Base-by-base conservation (phyloP, 2,888 invertebrate genomes). In the Coecobrya sp. region DNA sequence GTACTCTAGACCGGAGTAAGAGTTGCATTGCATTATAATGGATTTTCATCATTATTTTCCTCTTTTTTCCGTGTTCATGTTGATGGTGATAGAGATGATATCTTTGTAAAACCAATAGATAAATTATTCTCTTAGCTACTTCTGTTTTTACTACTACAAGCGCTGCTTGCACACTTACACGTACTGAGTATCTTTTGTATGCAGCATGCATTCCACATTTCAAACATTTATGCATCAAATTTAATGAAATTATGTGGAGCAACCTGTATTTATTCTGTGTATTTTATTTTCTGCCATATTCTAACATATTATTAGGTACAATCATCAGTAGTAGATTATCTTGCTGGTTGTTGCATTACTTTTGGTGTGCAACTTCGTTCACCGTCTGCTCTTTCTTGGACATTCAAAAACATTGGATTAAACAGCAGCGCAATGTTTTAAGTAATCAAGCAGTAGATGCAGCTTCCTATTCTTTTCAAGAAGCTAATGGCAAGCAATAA, bases 21-120 rank as follows among this genome's bases (percentile, higher is more conserved):
- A 16, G 42, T 73, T 73, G 42, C 70, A 62, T 68, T 59, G 79
- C 68, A 62, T 65, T 88, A 68, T 76, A 73, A 85, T 85, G 84
- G 73, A 85, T 86, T 86, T 91, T 91, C 86, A 91, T 86, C 85
- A 65, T 86, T 86, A 25, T 49, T 49, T 76, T 25, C 19, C 42
- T 42, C 22, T 13, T 70, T 30, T 5, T 25, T 22, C 49, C 16
- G 7, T 42, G 84, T 25, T 84, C 30, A 49, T 76, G 76, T 30
- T 84, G 36, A 49, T 76, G 76, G 16, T 84, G 36, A 81, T 82
- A 45, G 52, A 84, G 59, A 84, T 89, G 73, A 82, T 89, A 89
- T 89, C 89, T 73, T 25, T 22, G 49, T 76, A 76, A 76, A 76
- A 49, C 49, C 76, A 76, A 76, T 76, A 76, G 76, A 76, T 76